Evolutionary conservation across 2,888 invertebrate species (phyloP).

Genomic region (Drosophila eohydei): DNA sequence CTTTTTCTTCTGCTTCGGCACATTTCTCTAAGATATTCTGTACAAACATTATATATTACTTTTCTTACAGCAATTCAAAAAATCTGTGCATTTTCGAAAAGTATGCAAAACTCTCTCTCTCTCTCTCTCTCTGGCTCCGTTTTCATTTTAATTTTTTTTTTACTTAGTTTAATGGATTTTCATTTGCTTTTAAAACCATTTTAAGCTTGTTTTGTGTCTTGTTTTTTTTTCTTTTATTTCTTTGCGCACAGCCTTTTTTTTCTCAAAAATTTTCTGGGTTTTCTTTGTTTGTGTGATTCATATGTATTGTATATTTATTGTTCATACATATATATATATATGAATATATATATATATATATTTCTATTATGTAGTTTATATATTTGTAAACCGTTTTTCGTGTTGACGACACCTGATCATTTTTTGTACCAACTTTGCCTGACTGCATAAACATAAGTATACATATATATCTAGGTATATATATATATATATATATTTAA

Average conservation of each 20-base stretch:
- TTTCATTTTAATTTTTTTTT: neutral
- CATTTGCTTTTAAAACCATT: constrained; percentile 25
- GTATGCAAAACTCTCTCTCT: constrained; percentile 9
- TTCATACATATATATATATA: constrained; percentile 12
- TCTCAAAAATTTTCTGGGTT: constrained; percentile 50
- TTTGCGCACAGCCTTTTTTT: constrained; percentile 74
- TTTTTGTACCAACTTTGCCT: constrained; percentile 72
- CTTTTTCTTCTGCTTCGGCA: neutral
- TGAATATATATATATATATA: constrained; percentile 4
- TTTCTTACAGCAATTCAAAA: neutral
- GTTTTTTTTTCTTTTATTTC: constrained; percentile 7
- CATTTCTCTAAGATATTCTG: constrained; percentile 8
- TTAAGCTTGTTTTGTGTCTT: constrained; percentile 34
- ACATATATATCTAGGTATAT: constrained; percentile 12
- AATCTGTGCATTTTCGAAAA: constrained; percentile 11
- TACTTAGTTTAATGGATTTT: constrained; percentile 20
- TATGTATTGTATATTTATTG: constrained; percentile 22
- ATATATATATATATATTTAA: neutral
- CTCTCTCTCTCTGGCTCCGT: constrained; percentile 1
- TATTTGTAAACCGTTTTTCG: constrained; percentile 47
- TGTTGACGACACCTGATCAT: constrained; percentile 67
- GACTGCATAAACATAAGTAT: constrained; percentile 11
- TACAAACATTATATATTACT: constrained; percentile 26
- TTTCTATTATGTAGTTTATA: constrained; percentile 23
- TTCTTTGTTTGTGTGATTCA: constrained; percentile 29